These are phyloP conservation scores for Mustela lutreola DNA, from an alignment of 2,113 vertebrate species.

Conservation along the genomic window DNA sequence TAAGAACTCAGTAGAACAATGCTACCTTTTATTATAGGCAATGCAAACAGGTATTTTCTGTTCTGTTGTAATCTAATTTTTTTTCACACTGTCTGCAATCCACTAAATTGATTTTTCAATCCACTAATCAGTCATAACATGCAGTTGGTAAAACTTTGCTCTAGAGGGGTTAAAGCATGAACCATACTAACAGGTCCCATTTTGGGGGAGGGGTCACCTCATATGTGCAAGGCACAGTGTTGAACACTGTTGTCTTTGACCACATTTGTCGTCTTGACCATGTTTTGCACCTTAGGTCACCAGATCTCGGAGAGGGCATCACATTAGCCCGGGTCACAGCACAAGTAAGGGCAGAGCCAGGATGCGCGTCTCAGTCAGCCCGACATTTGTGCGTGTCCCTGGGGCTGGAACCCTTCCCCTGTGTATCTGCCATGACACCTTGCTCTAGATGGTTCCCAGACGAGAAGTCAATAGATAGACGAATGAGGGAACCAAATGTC, in stretches of 20 bases:
- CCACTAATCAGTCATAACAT: neutral
- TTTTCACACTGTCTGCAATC: neutral
- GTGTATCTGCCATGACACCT: neutral
- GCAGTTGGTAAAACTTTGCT: neutral
- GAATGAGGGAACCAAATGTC: neutral
- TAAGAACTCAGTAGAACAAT: neutral
- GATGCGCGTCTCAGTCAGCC: neutral
- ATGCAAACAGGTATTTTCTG: neutral
- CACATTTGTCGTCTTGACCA: neutral
- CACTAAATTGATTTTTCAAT: neutral
- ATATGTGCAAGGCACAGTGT: neutral
- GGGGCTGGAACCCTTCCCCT: neutral
- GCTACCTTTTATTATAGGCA: too few relatives aligned
- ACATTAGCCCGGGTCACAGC: neutral
- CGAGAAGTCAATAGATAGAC: fast-evolving
- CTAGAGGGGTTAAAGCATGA: neutral
- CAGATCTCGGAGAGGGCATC: neutral
- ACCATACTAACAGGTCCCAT: neutral
- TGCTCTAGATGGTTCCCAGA: neutral
- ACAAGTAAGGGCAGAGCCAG: neutral
- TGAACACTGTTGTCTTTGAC: neutral
- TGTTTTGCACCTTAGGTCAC: neutral
- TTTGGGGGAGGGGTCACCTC: neutral
- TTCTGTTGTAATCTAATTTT: neutral
- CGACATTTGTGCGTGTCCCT: too few relatives aligned